Percentiles rank a stretch among this genome's conserved stretches.
Evolutionary conservation across 2,113 vertebrate species (phyloP).

Genomic region (Scolopax mira): DNA sequence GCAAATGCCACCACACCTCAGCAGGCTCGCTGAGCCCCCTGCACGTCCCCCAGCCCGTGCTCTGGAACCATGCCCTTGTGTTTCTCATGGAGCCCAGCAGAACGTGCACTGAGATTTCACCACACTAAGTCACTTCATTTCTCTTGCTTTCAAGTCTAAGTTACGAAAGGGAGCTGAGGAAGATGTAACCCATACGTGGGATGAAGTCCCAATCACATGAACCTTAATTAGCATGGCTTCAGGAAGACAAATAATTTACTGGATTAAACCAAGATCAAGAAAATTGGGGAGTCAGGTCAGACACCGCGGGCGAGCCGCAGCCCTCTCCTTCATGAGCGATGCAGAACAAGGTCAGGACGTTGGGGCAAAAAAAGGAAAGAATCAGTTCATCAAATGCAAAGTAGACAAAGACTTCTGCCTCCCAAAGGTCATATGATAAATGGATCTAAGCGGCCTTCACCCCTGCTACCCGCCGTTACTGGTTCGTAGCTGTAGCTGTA

Average conservation of each 20-base stretch:
- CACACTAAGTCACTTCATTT: neutral
- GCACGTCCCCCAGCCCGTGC: fast-evolving
- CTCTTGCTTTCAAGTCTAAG: neutral
- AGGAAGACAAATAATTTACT: neutral
- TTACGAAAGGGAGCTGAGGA: neutral
- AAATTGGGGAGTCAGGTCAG: neutral
- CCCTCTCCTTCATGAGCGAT: neutral
- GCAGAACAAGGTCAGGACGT: neutral
- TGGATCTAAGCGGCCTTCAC: neutral
- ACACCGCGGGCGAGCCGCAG: neutral
- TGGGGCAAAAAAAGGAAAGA: neutral
- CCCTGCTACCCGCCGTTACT: fast-evolving
- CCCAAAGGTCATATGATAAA: constrained; percentile 39
- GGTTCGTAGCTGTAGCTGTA: neutral
- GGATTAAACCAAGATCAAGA: neutral
- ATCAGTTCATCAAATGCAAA: constrained; percentile 52
- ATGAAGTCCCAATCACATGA: neutral
- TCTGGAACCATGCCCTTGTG: neutral
- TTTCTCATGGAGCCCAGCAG: neutral
- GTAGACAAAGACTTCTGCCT: neutral
- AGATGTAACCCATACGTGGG: neutral
- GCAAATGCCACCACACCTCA: fast-evolving
- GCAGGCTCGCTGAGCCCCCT: neutral
- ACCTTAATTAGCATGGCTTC: neutral
- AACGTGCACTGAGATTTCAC: neutral